phyloP scores from a whole-genome alignment of 2,888 invertebrate species.

The Scaptomyza cyrtandrae region DNA sequence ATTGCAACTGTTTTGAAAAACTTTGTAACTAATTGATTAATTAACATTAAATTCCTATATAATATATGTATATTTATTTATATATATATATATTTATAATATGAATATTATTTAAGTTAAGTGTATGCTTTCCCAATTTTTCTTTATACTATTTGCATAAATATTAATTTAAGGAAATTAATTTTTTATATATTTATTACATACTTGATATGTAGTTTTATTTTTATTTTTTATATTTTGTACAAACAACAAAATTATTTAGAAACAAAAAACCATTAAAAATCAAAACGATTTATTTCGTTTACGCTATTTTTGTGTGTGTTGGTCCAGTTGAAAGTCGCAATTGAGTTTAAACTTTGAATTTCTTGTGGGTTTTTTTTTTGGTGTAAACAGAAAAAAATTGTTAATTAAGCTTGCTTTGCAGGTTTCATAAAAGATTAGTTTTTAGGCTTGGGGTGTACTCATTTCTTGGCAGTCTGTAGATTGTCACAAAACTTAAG shows the following conservation, averaged over 20 bases:
- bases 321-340: constrained; percentile 69
- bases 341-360: constrained; percentile 9
- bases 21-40: constrained; percentile 45
- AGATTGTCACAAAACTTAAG: constrained; percentile 68
- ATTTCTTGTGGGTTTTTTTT: constrained; percentile 26
- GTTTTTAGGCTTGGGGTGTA: constrained; percentile 20
- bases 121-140: constrained; percentile 76
- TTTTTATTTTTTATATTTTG: constrained; percentile 15
- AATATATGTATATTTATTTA: constrained; percentile 1
- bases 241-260: constrained; percentile 44
- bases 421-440: neutral
- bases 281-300: neutral
- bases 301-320: constrained; percentile 34
- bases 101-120: constrained; percentile 54
- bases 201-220: constrained; percentile 70
- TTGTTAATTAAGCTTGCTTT: constrained; percentile 11
- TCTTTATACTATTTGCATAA: constrained; percentile 55
- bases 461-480: constrained; percentile 65
- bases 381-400: constrained; percentile 35
- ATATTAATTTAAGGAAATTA: constrained; percentile 54
- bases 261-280: constrained; percentile 6
- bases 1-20: constrained; percentile 24
- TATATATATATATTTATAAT: constrained; percentile 15
- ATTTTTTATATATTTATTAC: constrained; percentile 51
- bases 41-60: constrained; percentile 24